These are phyloP conservation scores for Aviceda subcristata DNA, from an alignment of 2,113 vertebrate species.

Conservation along the genomic window DNA sequence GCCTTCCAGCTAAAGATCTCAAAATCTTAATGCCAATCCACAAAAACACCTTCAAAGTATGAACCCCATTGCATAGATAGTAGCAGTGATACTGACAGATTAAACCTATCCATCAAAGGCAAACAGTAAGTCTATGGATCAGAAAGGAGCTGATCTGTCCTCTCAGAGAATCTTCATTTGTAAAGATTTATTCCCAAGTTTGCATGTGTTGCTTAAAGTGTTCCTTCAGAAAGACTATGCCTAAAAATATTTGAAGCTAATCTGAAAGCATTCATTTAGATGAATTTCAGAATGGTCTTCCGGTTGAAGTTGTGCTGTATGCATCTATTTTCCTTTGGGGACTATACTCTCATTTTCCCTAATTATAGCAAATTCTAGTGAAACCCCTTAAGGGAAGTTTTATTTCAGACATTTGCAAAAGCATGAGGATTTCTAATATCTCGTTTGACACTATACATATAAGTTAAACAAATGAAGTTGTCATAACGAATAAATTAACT, in stretches of 20 bases:
- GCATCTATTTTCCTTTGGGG: neutral
- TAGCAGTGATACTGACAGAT: neutral
- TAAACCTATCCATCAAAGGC: neutral
- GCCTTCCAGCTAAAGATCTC: neutral
- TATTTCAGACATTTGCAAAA: neutral
- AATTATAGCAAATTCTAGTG: conserved; percentile 24
- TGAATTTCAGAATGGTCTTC: conserved; percentile 22
- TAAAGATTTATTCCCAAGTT: neutral
- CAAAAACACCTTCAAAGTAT: neutral
- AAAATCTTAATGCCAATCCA: neutral
- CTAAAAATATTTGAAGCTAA: neutral
- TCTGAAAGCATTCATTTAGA: neutral
- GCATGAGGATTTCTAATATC: conserved; percentile 15
- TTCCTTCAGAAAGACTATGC: neutral
- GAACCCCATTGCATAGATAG: neutral
- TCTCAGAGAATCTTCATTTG: neutral
- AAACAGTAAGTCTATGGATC: neutral
- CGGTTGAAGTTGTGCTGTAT: neutral
- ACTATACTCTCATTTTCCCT: conserved; percentile 5
- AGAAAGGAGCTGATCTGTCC: neutral
- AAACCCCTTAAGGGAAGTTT: conserved; percentile 26
- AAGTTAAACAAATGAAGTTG: conserved; percentile 16
- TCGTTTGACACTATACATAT: neutral
- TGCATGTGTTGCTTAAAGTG: neutral
- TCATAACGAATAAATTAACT: conserved; percentile 15